A percentile compares a stretch with the other conserved stretches of the same genome.
Conservation (phyloP, 1,140 invertebrate species). For the Hestina assimilis region DNA sequence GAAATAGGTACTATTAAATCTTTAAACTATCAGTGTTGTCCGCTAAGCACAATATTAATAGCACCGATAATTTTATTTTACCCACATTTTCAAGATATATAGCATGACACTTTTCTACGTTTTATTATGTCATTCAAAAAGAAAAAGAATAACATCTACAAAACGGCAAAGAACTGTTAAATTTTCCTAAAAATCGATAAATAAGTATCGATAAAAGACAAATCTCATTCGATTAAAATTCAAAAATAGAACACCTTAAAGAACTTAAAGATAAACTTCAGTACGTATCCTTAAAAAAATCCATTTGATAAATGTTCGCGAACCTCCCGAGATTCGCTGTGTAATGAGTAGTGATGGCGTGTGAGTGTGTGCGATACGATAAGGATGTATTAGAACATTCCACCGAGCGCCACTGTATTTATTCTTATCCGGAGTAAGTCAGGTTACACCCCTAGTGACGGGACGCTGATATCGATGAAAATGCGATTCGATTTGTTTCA, state of each 20-base stretch:
- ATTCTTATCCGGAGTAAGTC: slow-evolving; percentile 74
- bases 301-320: slow-evolving; percentile 33
- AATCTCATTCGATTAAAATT: not conserved
- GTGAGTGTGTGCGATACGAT: slow-evolving; percentile 59
- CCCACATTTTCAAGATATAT: no score
- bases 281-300: slow-evolving; percentile 25
- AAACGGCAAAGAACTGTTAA: no score
- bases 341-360: slow-evolving; percentile 40
- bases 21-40: no score
- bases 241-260: not conserved
- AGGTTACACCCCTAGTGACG: slow-evolving; percentile 73
- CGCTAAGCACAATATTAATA: no score
- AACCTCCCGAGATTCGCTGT: slow-evolving; percentile 37
- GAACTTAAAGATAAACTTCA: slow-evolving; percentile 7
- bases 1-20: no score
- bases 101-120: no score
- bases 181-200: no score
- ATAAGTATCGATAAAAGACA: not conserved
- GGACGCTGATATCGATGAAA: slow-evolving; percentile 37
- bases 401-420: slow-evolving; percentile 67
- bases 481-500: slow-evolving; percentile 10
- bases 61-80: no score
- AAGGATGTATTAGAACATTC: slow-evolving; percentile 76
- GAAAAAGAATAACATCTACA: no score
- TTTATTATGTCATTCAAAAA: no score